Evolutionary conservation across 2,113 vertebrate species (phyloP).

Genomic region (Pongo pygmaeus): DNA sequence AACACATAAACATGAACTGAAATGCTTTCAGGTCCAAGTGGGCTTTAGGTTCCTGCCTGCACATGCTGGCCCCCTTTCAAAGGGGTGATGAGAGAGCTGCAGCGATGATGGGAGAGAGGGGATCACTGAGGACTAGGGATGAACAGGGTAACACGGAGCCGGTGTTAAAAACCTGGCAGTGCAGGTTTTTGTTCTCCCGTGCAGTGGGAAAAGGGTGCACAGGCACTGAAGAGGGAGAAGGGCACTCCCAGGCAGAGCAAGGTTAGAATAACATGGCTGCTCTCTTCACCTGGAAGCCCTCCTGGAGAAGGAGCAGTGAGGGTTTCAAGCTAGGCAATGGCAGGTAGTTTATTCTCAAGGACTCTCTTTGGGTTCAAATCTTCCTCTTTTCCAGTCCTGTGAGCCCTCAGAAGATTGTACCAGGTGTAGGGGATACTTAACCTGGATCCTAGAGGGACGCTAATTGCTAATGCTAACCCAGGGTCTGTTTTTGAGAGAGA

Average conservation of each 20-base stretch:
- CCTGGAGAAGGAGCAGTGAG: not conserved
- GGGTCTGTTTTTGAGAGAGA: not conserved
- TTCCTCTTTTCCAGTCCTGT: not conserved
- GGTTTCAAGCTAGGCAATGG: not conserved
- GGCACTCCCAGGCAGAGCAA: not conserved
- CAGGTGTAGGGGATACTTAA: not conserved
- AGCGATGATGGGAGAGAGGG: not conserved
- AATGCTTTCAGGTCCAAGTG: not conserved
- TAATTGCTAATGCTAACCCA: not conserved
- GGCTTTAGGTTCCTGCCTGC: not conserved
- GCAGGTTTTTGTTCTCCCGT: not conserved
- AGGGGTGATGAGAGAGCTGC: not conserved
- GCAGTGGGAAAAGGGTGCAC: not conserved
- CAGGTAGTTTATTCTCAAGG: not conserved
- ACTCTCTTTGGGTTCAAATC: not conserved
- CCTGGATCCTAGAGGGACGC: not conserved
- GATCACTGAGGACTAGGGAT: not conserved
- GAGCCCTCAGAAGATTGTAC: not conserved
- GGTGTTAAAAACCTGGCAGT: not conserved
- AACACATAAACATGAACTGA: not conserved
- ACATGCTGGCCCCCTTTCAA: not conserved
- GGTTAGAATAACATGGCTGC: not conserved
- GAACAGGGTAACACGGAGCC: not conserved
- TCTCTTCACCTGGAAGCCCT: not conserved
- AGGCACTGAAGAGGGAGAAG: constrained; percentile 6